phyloP scores from a whole-genome alignment of 2,113 vertebrate species.

The Sorex fumeus region DNA sequence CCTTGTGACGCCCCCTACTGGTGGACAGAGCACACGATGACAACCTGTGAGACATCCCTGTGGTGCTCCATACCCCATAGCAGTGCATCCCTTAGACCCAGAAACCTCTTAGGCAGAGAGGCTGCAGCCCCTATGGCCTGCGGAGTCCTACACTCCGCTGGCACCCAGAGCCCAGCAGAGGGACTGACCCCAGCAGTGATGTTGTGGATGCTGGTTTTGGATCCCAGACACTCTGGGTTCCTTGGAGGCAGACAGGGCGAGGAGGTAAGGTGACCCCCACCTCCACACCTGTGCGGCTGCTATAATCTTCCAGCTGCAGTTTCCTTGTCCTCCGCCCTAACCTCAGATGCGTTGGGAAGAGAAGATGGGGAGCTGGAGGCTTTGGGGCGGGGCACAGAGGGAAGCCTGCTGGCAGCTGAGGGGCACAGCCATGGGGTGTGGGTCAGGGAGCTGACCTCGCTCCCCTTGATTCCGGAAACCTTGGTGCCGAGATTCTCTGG shows the following conservation, averaged over 20 bases:
- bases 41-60: too few species aligned
- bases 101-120: too few species aligned
- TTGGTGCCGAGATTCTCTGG: background rate
- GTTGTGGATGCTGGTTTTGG: background rate
- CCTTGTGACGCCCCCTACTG: too few species aligned
- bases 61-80: too few species aligned
- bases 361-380: too few species aligned
- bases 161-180: too few species aligned
- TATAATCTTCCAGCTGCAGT: background rate
- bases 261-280: background rate
- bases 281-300: background rate
- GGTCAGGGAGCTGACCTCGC: background rate
- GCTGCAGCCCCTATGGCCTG: too few species aligned
- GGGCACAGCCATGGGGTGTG: background rate
- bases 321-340: background rate
- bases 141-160: too few species aligned
- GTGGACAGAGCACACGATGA: too few species aligned
- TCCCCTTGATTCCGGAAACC: background rate
- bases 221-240: background rate
- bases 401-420: background rate
- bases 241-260: too few species aligned
- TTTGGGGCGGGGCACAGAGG: background rate
- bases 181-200: too few species aligned
- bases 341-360: background rate
- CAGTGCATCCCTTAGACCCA: too few species aligned